These are phyloP conservation scores for Drosophila albomicans DNA, from an alignment of 1,140 invertebrate genomes.

Conservation along the genomic window DNA sequence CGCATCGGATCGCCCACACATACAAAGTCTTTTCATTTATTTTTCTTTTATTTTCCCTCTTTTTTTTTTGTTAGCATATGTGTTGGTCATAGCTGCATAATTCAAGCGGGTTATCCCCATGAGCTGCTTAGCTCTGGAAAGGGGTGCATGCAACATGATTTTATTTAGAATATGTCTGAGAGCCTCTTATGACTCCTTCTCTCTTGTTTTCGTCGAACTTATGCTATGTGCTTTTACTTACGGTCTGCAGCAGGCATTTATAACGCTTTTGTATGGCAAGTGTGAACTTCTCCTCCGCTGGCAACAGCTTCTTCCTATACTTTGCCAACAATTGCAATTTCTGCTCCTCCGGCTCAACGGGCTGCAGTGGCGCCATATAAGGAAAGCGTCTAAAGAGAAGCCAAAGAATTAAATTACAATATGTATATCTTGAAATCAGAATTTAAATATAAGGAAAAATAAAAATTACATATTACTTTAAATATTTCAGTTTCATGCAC, in stretches of 20 bases:
- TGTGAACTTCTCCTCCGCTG: slow-evolving; percentile 71
- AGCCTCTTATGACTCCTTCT: not conserved
- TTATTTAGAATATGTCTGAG: not conserved
- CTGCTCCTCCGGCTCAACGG: slow-evolving; percentile 86
- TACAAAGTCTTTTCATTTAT: slow-evolving; percentile 20
- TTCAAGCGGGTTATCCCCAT: not conserved
- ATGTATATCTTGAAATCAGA: too few species aligned
- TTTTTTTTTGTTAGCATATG: slow-evolving; percentile 9
- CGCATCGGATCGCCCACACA: not conserved
- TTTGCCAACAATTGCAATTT: slow-evolving; percentile 66
- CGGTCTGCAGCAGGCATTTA: slow-evolving; percentile 85
- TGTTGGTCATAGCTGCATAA: slow-evolving; percentile 20
- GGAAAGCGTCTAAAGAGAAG: slow-evolving; percentile 73
- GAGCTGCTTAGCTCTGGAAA: not conserved
- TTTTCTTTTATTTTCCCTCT: slow-evolving; percentile 37
- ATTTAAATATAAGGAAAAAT: too few species aligned
- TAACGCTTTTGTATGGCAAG: slow-evolving; percentile 84
- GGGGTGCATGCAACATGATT: not conserved
- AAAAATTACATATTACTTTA: too few species aligned
- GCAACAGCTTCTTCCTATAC: slow-evolving; percentile 54
- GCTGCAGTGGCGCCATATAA: slow-evolving; percentile 85
- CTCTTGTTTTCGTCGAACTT: not conserved
- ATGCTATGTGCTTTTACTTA: slow-evolving; percentile 53
- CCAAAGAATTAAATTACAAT: not conserved
- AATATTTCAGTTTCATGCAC: too few species aligned